Evolutionary conservation across 2,113 vertebrate species (phyloP), one percentile per base, ranked within the genome.

Genomic region (Tonatia bakeri): DNA sequence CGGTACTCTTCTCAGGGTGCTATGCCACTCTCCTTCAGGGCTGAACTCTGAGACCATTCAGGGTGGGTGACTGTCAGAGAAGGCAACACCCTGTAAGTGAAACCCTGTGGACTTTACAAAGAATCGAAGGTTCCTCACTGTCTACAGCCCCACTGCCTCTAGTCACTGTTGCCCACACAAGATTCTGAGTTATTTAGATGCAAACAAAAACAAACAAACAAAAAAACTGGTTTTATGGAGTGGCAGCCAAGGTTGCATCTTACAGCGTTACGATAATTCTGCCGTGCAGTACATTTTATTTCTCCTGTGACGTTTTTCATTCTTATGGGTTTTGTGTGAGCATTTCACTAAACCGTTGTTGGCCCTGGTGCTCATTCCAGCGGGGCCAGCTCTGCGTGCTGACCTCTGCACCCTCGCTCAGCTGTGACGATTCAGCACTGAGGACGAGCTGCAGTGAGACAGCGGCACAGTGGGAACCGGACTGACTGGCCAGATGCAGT

Each of bases 281-380:
- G 3, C 28, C 33, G 1, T 2, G 43, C 45, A 33, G 0, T 24
- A 4, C 14, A 0, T 26, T 40, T 22, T 33, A n/a, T 13, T 38
- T 45, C 22, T 26, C 38, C 36, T 1, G 0, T 12, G 43, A 43
- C 12, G 19, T 19, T 61, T 76, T 64, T 88, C 0, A 0, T 54
- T 73, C 61, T n/a, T 56, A 0, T 64, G 79, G 38, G 16, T 64
- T 67, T 33, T 20, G 9, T 31, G 11, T 1, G 12, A 33, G 28
- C 28, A 0, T 47, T 17, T 26, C 4, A 3, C 52, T 70, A 7
- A 22, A 1, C n/a, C 15, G 65, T 5, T 5, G 1, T 22, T 7
- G 0, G 4, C 73, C 54, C 5, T 0, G 2, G 24, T 1, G 28
- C 2, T 20, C 69, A 7, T 50, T 24, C 16, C 10, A 1, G n/a